Conservation (phyloP, 2,888 invertebrate species). For the Herminia tarsipennalis region DNA sequence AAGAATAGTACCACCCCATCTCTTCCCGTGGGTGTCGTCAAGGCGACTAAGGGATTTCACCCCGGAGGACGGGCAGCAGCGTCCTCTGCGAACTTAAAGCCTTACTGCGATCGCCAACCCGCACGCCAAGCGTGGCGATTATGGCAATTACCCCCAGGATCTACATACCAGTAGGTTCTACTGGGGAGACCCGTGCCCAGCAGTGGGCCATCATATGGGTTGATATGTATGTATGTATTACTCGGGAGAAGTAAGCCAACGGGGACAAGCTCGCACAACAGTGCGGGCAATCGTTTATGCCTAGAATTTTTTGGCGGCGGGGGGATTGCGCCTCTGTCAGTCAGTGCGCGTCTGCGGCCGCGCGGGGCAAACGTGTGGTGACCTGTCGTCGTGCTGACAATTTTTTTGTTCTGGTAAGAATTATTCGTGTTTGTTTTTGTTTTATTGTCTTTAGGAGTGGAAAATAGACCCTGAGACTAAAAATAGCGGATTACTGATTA, state of each 20-base stretch:
- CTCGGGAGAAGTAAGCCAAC: conserved; percentile 1
- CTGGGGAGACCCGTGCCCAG: too few relatives aligned
- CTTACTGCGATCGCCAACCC: too few relatives aligned
- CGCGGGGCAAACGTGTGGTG: not conserved
- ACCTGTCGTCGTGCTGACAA: not conserved
- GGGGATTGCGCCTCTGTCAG: not conserved
- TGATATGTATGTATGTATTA: too few relatives aligned
- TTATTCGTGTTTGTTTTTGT: not conserved
- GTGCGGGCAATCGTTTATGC: conserved; percentile 1
- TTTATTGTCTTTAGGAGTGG: conserved; percentile 8
- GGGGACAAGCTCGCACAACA: conserved; percentile 5
- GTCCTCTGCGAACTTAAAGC: too few relatives aligned
- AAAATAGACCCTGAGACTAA: conserved; percentile 8
- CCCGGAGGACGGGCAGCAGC: too few relatives aligned
- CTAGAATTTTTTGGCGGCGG: conserved; percentile 1
- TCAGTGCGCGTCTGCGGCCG: conserved; percentile 2
- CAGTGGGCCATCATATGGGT: too few relatives aligned
- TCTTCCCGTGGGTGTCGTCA: too few relatives aligned
- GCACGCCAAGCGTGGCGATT: too few relatives aligned
- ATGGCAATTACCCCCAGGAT: too few relatives aligned
- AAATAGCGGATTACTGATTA: conserved; percentile 9
- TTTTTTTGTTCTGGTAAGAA: not conserved
- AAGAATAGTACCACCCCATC: too few relatives aligned
- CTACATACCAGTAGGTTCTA: too few relatives aligned
- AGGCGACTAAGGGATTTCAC: too few relatives aligned